Evolutionary conservation across 2,113 vertebrate genomes (phyloP).

Genomic region (Balaeniceps rex): DNA sequence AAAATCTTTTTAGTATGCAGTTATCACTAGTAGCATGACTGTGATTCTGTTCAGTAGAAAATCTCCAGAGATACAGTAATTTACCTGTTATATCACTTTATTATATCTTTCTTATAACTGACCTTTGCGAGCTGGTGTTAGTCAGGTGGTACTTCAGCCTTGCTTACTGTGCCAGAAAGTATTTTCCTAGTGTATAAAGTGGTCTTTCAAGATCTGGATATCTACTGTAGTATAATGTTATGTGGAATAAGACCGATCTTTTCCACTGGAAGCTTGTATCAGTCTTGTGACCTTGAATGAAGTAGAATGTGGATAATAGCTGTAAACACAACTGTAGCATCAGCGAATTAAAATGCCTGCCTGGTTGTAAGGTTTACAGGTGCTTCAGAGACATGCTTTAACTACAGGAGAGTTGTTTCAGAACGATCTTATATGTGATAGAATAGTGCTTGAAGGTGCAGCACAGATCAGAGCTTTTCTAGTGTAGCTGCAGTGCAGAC

Average conservation of each 20-base stretch:
- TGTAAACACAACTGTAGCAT: background rate
- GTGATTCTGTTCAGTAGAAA: background rate
- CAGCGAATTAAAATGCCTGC: background rate
- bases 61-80: background rate
- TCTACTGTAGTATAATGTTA: background rate
- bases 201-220: background rate
- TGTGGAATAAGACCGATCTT: background rate
- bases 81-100: background rate
- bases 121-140: background rate
- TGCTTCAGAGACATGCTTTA: background rate
- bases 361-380: background rate
- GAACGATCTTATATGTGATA: background rate
- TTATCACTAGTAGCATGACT: background rate
- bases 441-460: background rate
- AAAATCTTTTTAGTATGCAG: background rate
- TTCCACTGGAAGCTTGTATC: background rate
- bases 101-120: background rate
- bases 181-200: background rate
- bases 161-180: background rate
- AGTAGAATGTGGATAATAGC: background rate
- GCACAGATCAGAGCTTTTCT: background rate
- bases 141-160: background rate
- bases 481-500: background rate
- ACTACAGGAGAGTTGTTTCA: background rate
- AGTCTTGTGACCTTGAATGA: background rate